Evolutionary conservation across 2,888 invertebrate species (phyloP).

Genomic region (Stegana nigrithorax): DNA sequence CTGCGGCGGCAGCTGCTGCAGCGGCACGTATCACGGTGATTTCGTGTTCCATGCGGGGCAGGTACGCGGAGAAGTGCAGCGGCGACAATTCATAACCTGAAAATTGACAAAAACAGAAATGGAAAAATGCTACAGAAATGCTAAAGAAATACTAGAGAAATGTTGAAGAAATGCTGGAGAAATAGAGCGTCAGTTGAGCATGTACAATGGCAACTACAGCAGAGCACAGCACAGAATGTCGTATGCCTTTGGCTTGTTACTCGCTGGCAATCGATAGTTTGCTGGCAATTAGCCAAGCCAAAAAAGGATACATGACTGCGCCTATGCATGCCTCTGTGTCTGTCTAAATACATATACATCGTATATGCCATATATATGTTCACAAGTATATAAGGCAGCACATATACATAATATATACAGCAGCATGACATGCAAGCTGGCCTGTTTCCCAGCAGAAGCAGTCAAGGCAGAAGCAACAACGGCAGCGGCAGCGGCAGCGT

Average conservation of each 20-base stretch:
- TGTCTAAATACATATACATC: not conserved
- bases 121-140: too few species aligned
- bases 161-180: not conserved
- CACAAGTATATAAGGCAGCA: too few species aligned
- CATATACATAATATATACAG: not conserved
- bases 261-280: slow-evolving; percentile 3
- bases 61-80: slow-evolving; percentile 81
- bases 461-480: not conserved
- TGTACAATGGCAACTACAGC: too few species aligned
- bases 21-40: slow-evolving; percentile 70
- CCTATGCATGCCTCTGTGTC: not conserved
- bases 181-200: too few species aligned
- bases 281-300: slow-evolving; percentile 18
- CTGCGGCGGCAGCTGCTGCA: slow-evolving; percentile 49
- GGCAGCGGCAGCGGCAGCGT: too few species aligned
- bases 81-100: slow-evolving; percentile 82
- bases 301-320: slow-evolving; percentile 2
- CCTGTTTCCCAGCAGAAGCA: slow-evolving; percentile 3
- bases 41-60: slow-evolving; percentile 75
- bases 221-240: too few species aligned
- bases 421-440: slow-evolving; percentile 12
- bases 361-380: not conserved
- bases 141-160: too few species aligned
- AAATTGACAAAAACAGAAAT: slow-evolving; percentile 20
- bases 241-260: too few species aligned